These are phyloP conservation scores for Diplodus sargus DNA, from an alignment of 2,797 vertebrate species.

Conservation along the genomic window DNA sequence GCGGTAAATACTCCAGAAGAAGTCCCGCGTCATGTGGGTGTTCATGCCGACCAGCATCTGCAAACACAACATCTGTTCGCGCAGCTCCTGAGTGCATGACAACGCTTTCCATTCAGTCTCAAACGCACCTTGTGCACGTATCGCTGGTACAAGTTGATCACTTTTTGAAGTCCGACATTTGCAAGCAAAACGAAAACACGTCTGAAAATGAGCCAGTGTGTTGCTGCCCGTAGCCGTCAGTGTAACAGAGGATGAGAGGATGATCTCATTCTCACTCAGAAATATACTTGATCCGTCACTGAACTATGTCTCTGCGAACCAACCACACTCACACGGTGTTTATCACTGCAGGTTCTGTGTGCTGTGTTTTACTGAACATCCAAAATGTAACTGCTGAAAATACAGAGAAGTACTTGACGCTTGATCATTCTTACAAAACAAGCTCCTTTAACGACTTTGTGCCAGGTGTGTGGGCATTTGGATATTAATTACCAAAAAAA, in stretches of 20 bases:
- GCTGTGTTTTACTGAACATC: neutral
- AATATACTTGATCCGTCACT: neutral
- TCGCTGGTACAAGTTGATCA: neutral
- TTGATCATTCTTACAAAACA: neutral
- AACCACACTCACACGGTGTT: neutral
- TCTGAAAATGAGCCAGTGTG: neutral
- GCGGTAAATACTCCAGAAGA: neutral
- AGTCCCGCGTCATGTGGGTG: neutral
- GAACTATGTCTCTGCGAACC: neutral
- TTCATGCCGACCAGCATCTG: neutral
- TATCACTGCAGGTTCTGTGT: neutral
- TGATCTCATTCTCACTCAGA: neutral
- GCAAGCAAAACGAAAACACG: neutral
- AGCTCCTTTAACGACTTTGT: neutral
- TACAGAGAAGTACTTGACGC: neutral
- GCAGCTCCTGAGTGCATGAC: no score
- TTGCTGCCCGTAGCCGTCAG: neutral
- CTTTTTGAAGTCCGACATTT: neutral
- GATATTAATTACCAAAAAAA: neutral
- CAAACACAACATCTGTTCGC: neutral
- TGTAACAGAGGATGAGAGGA: neutral
- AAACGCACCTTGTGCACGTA: neutral
- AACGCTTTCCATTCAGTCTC: neutral
- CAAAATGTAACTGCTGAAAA: neutral
- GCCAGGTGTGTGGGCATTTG: slow-evolving; percentile 1